Evolutionary conservation across 2,113 vertebrate genomes (phyloP).

Genomic region (Equus quagga): DNA sequence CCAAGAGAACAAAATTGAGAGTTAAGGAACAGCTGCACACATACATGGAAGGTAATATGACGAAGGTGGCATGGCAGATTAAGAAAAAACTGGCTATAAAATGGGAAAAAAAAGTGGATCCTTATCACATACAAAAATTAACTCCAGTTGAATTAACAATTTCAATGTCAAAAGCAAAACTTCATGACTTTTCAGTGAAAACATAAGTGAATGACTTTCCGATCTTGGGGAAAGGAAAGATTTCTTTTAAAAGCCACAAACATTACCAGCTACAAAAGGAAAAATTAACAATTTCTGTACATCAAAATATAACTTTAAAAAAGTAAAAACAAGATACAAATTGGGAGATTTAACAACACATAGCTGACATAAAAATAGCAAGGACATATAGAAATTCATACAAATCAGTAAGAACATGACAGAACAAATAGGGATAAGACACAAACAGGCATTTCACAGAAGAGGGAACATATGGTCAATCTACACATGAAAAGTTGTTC

Average conservation of each 20-base stretch:
- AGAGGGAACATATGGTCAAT: not conserved
- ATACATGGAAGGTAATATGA: not conserved
- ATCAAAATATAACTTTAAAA: constrained; percentile 16
- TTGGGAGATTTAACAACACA: not conserved
- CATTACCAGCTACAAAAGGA: not conserved
- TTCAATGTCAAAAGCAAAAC: constrained; percentile 26
- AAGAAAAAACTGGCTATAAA: not conserved
- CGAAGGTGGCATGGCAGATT: not conserved
- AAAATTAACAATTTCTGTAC: not conserved
- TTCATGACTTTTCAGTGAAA: constrained; percentile 34
- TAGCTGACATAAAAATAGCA: not conserved
- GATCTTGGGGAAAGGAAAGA: not conserved
- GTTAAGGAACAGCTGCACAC: not conserved
- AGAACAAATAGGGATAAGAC: not conserved
- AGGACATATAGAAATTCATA: not conserved
- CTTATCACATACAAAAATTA: not conserved
- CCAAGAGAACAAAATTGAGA: not conserved
- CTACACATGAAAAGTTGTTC: not conserved
- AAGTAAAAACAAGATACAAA: constrained; percentile 22
- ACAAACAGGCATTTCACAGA: not conserved
- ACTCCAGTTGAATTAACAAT: not conserved
- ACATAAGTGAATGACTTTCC: not conserved
- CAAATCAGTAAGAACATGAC: not conserved
- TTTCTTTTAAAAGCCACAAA: constrained; percentile 1
- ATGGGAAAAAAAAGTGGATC: not conserved